Evolutionary conservation across 2,113 vertebrate species (phyloP).

Genomic region (Daubentonia madagascariensis): DNA sequence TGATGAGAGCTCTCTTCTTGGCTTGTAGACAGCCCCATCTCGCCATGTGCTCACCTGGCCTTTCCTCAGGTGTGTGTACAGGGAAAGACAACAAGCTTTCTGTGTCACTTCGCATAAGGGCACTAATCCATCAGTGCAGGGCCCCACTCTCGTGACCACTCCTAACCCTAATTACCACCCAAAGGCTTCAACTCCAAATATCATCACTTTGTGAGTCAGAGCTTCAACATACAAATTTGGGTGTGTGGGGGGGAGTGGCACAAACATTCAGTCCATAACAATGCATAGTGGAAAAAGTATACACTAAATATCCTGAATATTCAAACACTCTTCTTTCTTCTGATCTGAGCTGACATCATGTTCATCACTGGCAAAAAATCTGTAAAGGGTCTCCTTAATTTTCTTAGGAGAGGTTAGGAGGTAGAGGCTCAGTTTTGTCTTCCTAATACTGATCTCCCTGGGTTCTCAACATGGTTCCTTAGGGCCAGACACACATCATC

Average conservation of each 20-base stretch:
- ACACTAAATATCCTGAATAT: background rate
- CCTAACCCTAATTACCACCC: background rate
- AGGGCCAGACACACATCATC: background rate
- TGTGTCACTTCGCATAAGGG: background rate
- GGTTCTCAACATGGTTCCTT: background rate
- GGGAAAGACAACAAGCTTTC: background rate
- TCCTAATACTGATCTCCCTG: background rate
- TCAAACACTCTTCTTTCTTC: background rate
- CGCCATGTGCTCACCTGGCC: fast-evolving
- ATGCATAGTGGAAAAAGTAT: background rate
- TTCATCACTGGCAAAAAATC: background rate
- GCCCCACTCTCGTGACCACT: background rate
- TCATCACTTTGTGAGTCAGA: background rate
- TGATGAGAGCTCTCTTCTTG: background rate
- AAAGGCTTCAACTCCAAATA: background rate
- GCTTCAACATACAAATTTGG: background rate
- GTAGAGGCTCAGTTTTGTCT: background rate
- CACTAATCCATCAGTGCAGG: background rate
- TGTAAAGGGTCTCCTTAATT: background rate
- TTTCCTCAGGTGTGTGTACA: background rate
- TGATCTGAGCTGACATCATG: background rate
- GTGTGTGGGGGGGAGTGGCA: too few relatives aligned
- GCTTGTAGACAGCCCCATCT: background rate
- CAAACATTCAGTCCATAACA: background rate
- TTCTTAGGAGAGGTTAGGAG: background rate